phyloP scores from a whole-genome alignment of 2,113 vertebrate genomes.

The Xyrauchen texanus region DNA sequence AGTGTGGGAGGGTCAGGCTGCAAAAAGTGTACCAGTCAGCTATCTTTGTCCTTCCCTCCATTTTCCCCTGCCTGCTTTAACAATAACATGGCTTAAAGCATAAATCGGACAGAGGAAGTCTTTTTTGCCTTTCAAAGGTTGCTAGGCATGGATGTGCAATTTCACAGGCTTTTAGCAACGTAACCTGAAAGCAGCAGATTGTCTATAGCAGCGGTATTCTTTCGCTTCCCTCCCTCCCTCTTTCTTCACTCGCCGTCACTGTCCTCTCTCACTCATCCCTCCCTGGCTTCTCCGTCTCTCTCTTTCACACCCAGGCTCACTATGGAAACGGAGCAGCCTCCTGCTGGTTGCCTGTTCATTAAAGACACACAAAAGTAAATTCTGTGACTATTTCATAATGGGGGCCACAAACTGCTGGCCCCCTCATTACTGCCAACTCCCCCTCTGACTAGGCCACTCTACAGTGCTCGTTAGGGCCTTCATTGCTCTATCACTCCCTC shows the following conservation, averaged over 20 bases:
- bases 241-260: constrained; percentile 3
- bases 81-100: constrained; percentile 42
- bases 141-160: constrained; percentile 56
- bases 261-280: constrained; percentile 33
- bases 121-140: constrained; percentile 60
- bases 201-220: constrained; percentile 53
- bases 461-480: background rate
- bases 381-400: constrained; percentile 36
- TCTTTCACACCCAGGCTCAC: constrained; percentile 6
- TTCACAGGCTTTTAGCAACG: constrained; percentile 70
- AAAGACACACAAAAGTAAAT: constrained; percentile 33
- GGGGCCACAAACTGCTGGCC: constrained; percentile 22
- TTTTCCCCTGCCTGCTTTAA: constrained; percentile 14
- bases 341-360: constrained; percentile 43
- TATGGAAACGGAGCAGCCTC: constrained; percentile 41
- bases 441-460: constrained; percentile 1
- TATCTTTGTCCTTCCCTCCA: background rate
- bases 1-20: background rate
- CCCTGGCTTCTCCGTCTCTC: constrained; percentile 29
- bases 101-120: constrained; percentile 41
- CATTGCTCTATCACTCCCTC: background rate
- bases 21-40: background rate
- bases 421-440: constrained; percentile 12
- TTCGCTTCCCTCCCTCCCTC: background rate
- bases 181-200: constrained; percentile 65